These are phyloP conservation scores for Pangasius macronema DNA, from an alignment of 2,797 vertebrate species.

Conservation along the genomic window DNA sequence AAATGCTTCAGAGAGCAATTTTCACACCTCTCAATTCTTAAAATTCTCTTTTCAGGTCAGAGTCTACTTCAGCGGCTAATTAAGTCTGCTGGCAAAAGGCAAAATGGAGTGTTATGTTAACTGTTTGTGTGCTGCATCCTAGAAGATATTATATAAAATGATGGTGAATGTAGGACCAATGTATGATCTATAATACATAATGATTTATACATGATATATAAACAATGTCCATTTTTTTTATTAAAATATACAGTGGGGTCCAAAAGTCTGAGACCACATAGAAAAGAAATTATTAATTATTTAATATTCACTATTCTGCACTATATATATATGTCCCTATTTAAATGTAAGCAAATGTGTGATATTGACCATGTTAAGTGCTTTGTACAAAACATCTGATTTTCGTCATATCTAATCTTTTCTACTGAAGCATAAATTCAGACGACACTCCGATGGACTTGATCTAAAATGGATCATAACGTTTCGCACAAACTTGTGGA, in stretches of 20 bases:
- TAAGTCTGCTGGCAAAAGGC: background rate
- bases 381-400: background rate
- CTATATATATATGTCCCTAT: no score
- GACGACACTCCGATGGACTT: background rate
- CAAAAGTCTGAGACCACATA: background rate
- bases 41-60: conserved; percentile 21
- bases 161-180: background rate
- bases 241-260: background rate
- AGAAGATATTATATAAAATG: background rate
- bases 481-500: background rate
- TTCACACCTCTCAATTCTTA: conserved; percentile 19
- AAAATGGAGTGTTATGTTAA: conserved; percentile 41
- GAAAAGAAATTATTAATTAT: background rate
- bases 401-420: background rate
- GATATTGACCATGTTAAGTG: background rate
- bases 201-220: background rate
- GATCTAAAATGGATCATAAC: background rate
- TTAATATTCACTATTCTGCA: background rate
- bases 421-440: background rate
- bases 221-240: background rate
- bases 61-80: conserved; percentile 10
- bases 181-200: background rate
- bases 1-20: background rate
- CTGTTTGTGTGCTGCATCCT: conserved; percentile 10
- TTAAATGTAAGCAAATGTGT: background rate